Percentiles rank a stretch among this genome's conserved stretches.
These are phyloP conservation scores for Tipula lateralis DNA, from an alignment of 2,888 invertebrate genomes.

Conservation along the genomic window DNA sequence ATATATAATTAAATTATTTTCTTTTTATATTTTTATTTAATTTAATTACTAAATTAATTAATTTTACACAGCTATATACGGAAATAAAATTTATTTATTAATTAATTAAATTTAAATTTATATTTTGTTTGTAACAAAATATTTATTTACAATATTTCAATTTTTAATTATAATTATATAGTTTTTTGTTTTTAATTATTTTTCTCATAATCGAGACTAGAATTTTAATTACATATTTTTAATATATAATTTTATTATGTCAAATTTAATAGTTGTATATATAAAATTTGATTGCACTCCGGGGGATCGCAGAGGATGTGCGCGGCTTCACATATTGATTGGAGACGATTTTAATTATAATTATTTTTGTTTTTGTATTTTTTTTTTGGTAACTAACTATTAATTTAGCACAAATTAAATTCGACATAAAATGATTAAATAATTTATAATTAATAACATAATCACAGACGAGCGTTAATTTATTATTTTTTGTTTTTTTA, in stretches of 20 bases:
- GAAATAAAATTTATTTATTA: background rate
- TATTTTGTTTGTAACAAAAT: background rate
- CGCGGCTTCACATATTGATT: background rate
- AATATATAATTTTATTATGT: conserved; percentile 11
- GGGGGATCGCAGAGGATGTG: background rate
- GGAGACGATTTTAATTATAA: background rate
- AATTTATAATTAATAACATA: conserved; percentile 11
- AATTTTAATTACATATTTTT: conserved; percentile 13
- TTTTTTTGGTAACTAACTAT: background rate
- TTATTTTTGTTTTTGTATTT: no score
- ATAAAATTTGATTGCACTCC: background rate
- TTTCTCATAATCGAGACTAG: conserved; percentile 15
- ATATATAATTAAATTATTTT: background rate
- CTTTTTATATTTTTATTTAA: background rate
- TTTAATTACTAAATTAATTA: background rate
- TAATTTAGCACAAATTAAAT: background rate
- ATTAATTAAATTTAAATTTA: background rate
- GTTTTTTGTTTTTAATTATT: background rate
- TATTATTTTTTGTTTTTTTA: background rate
- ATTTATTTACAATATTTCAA: background rate
- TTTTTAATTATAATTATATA: no score
- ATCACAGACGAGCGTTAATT: background rate
- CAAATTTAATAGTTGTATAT: background rate
- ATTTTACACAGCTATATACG: background rate
- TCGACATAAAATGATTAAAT: background rate